A percentile compares a stretch with the other conserved stretches of the same genome.
phyloP scores from a whole-genome alignment of 2,888 invertebrate species.

The Mongoloraphidia duomilia region DNA sequence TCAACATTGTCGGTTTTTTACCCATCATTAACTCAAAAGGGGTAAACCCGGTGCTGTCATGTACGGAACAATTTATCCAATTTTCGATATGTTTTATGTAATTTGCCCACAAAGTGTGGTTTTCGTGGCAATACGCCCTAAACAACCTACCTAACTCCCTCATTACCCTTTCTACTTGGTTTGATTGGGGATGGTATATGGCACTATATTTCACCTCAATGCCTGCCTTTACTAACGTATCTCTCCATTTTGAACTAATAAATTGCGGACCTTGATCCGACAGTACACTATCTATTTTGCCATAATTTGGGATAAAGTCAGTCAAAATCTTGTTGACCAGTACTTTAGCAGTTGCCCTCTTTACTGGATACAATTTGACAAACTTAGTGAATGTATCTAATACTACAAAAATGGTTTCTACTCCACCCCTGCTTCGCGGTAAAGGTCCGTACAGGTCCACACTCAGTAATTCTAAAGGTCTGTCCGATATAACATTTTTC shows the following conservation, averaged over 20 bases:
- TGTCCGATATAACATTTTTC: slow-evolving; percentile 6
- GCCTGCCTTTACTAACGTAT: slow-evolving; percentile 1
- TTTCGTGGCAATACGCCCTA: too few relatives aligned
- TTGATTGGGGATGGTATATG: slow-evolving; percentile 15
- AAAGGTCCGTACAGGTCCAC: slow-evolving; percentile 15
- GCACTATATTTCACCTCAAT: slow-evolving; percentile 9
- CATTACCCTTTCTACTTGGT: slow-evolving; percentile 16
- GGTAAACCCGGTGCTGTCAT: slow-evolving; percentile 12
- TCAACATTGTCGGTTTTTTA: background rate
- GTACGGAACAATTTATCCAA: slow-evolving; percentile 9
- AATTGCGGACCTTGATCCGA: slow-evolving; percentile 17
- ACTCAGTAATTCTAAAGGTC: slow-evolving; percentile 12
- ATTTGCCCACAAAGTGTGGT: slow-evolving; percentile 8
- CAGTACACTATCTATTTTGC: slow-evolving; percentile 1
- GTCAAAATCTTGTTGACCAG: slow-evolving; percentile 7
- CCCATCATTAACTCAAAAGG: slow-evolving; percentile 8
- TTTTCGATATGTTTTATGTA: slow-evolving; percentile 5
- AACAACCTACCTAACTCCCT: slow-evolving; percentile 11
- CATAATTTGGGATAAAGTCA: slow-evolving; percentile 5
- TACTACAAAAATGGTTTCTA: slow-evolving; percentile 15
- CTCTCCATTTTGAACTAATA: slow-evolving; percentile 10
- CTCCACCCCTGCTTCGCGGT: slow-evolving; percentile 10
- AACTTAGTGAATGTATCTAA: slow-evolving; percentile 17
- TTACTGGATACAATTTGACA: slow-evolving; percentile 14
- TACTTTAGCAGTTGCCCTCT: slow-evolving; percentile 11